Conservation (phyloP, 2,888 invertebrate species). For the Idaea biselata region DNA sequence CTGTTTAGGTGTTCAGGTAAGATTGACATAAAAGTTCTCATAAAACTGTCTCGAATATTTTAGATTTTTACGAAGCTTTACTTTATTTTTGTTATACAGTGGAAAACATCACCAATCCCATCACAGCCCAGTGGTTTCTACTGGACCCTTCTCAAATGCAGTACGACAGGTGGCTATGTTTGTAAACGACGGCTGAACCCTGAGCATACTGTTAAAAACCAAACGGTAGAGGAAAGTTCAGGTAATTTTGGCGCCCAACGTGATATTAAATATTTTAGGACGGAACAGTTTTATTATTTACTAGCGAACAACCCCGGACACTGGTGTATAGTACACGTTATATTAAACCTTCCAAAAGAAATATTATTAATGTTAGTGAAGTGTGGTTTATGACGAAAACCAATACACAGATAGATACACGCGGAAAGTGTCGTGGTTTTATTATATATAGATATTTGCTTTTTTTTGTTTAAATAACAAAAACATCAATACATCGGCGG, state of each 20-base stretch:
- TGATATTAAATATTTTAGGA: conserved; percentile 5
- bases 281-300: neutral
- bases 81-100: conserved; percentile 63
- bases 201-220: conserved; percentile 78
- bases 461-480: no score
- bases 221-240: conserved; percentile 81
- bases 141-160: conserved; percentile 85
- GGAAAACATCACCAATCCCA: conserved; percentile 84
- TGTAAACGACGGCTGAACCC: conserved; percentile 76
- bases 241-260: conserved; percentile 44
- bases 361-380: no score
- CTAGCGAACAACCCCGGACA: neutral
- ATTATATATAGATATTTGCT: no score
- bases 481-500: no score
- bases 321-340: no score
- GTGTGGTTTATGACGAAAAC: no score
- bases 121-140: conserved; percentile 85
- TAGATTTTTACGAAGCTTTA: neutral
- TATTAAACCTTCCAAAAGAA: no score
- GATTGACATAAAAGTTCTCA: no score
- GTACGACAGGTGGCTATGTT: conserved; percentile 85
- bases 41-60: conserved; percentile 6
- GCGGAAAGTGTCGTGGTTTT: no score
- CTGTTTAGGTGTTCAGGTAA: conserved; percentile 70
- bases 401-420: no score